Percentiles rank a stretch among this genome's conserved stretches.
phyloP scores from a whole-genome alignment of 37 sponge, comb jelly and placozoan genomes.

The Geodia barretti region DNA sequence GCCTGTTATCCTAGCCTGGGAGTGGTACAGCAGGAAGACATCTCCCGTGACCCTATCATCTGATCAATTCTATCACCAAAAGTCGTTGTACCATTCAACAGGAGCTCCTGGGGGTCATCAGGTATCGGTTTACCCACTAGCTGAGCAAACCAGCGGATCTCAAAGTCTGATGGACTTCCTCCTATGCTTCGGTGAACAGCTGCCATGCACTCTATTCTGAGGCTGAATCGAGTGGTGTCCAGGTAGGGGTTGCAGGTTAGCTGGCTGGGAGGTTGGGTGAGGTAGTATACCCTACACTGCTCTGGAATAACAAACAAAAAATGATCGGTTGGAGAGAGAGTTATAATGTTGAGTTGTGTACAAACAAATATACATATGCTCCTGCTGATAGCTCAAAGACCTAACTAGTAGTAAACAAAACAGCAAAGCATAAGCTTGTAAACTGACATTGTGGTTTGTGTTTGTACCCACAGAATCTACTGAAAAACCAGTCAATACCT shows the following conservation, averaged over 20 bases:
- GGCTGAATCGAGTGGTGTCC: background rate
- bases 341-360: no score
- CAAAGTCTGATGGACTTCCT: background rate
- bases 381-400: no score
- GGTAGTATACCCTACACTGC: background rate
- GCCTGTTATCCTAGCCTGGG: background rate
- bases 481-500: no score
- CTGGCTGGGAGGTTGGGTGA: constrained; percentile 22
- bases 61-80: background rate
- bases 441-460: no score
- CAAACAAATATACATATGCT: no score
- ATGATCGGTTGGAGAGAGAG: no score
- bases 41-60: background rate
- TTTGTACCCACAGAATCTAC: no score
- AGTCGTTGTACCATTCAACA: background rate
- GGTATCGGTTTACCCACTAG: no score
- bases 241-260: constrained; percentile 36
- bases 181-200: background rate
- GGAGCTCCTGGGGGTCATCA: background rate
- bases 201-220: background rate
- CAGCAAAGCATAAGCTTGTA: no score
- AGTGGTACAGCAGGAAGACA: background rate
- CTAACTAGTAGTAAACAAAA: no score
- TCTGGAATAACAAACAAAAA: no score
- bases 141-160: background rate